Evolutionary conservation across 2,113 vertebrate species (phyloP).

Genomic region (Tichodroma muraria): DNA sequence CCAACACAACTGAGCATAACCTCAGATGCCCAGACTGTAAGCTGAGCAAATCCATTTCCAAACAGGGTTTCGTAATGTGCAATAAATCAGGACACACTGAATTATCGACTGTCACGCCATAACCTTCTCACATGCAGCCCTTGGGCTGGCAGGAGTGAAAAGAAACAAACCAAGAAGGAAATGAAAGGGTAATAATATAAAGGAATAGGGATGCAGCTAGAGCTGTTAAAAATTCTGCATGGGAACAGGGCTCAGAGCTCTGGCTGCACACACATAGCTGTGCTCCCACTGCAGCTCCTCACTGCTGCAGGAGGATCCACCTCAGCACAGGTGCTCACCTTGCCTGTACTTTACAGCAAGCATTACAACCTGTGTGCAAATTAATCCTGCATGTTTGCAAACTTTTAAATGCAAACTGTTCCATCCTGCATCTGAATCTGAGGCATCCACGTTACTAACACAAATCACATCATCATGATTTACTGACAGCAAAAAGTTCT

Average conservation of each 20-base stretch:
- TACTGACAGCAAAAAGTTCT: neutral
- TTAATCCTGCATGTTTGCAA: fast-evolving
- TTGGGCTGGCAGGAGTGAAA: neutral
- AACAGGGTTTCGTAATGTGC: neutral
- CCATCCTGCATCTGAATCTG: neutral
- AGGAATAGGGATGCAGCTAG: neutral
- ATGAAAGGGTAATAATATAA: neutral
- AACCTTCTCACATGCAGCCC: neutral
- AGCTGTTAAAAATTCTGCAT: neutral
- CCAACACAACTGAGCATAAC: neutral
- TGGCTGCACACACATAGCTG: neutral
- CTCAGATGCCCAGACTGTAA: neutral
- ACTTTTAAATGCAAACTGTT: neutral
- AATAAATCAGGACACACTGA: neutral
- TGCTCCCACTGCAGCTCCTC: neutral
- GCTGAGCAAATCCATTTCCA: neutral
- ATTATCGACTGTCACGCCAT: neutral
- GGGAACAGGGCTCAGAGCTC: neutral
- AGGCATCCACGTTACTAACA: neutral
- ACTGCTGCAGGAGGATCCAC: neutral
- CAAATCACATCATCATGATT: neutral
- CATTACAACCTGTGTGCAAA: fast-evolving
- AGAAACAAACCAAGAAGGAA: neutral
- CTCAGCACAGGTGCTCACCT: neutral
- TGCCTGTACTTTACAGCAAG: neutral